phyloP scores from a whole-genome alignment of 2,888 invertebrate genomes.

The Epinotia nisella region DNA sequence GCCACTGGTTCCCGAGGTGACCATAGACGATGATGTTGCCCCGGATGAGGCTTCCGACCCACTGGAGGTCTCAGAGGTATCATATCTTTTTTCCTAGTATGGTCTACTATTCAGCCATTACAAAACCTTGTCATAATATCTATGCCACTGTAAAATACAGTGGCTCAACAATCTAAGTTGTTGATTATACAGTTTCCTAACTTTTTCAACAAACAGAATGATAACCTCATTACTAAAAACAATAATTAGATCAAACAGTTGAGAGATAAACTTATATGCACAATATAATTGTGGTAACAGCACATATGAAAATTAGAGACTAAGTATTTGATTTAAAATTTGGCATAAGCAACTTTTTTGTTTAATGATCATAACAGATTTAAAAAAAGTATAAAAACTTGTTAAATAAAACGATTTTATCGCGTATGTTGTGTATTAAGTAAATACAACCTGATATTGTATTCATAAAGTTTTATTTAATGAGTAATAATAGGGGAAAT shows the following conservation, averaged over 20 bases:
- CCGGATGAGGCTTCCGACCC: constrained; percentile 54
- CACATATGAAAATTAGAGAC: neutral
- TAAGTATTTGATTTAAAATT: neutral
- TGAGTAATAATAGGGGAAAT: no score
- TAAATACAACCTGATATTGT: no score
- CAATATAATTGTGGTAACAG: neutral
- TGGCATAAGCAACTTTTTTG: neutral
- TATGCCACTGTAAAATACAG: neutral
- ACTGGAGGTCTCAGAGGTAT: constrained; percentile 51
- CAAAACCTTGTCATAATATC: no score
- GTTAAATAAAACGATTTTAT: neutral
- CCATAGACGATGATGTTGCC: constrained; percentile 65
- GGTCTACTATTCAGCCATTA: neutral
- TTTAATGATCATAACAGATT: neutral
- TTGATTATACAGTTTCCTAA: neutral
- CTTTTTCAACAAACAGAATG: neutral
- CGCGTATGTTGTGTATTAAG: no score
- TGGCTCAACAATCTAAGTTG: neutral
- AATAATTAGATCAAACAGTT: neutral
- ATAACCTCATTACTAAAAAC: neutral
- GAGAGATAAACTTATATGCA: neutral
- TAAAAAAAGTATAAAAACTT: neutral
- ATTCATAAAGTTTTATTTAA: no score
- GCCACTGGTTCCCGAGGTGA: constrained; percentile 79
- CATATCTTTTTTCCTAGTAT: neutral